Evolutionary conservation across 2,888 invertebrate species (phyloP).

Genomic region (Trachelus stipa): DNA sequence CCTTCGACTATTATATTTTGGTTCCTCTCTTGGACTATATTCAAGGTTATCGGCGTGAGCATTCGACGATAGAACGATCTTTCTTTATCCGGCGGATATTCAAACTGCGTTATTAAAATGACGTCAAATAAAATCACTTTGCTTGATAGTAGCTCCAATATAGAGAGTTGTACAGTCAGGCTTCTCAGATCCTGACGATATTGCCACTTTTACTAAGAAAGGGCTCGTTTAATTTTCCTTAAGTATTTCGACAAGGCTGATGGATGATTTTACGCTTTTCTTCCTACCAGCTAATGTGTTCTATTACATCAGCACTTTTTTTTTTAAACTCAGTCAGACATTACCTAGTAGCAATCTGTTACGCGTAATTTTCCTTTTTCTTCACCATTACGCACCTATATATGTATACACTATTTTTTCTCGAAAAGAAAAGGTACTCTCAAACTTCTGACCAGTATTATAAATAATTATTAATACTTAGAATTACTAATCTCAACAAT

Average conservation of each 20-base stretch:
- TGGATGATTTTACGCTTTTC: constrained; percentile 27
- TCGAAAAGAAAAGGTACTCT: background rate
- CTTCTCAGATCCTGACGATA: constrained; percentile 3
- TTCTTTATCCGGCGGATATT: background rate
- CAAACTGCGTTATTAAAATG: constrained; percentile 29
- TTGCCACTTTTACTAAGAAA: constrained; percentile 17
- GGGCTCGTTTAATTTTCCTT: background rate
- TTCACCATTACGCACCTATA: background rate
- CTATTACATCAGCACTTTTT: background rate
- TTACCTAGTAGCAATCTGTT: background rate
- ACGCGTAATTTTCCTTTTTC: background rate
- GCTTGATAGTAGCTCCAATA: constrained; percentile 10
- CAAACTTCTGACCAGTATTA: background rate
- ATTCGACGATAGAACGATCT: background rate
- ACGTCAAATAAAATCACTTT: constrained; percentile 31
- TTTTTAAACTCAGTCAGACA: background rate
- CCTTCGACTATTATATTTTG: background rate
- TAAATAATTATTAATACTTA: background rate
- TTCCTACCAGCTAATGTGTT: background rate
- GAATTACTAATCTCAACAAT: background rate
- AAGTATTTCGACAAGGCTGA: constrained; percentile 17
- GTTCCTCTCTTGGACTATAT: background rate
- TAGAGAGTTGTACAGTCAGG: constrained; percentile 1
- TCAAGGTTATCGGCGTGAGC: background rate
- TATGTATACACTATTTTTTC: background rate